Percentiles rank a stretch among this genome's conserved stretches.
Evolutionary conservation across 2,888 invertebrate genomes (phyloP).

Genomic region (Kryphioiulus occultus): DNA sequence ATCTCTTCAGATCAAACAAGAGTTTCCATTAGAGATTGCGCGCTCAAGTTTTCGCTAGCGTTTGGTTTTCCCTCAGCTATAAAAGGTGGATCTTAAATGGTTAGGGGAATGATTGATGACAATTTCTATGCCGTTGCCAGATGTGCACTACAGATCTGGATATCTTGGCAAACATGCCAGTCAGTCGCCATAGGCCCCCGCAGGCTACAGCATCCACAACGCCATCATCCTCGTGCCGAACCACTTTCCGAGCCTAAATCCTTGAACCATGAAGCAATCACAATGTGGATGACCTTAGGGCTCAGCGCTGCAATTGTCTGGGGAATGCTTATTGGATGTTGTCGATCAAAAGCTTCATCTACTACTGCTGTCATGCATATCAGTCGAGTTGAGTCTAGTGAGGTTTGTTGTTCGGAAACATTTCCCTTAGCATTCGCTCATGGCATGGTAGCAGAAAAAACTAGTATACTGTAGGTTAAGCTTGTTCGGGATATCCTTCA

Average conservation of each 20-base stretch:
- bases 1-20: neutral
- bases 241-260: constrained; percentile 16
- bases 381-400: neutral
- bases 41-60: neutral
- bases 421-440: constrained; percentile 6
- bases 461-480: neutral
- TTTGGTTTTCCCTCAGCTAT: constrained; percentile 29
- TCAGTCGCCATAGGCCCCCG: constrained; percentile 28
- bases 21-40: constrained; percentile 35
- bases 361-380: neutral
- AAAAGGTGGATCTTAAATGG: constrained; percentile 40
- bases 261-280: constrained; percentile 39
- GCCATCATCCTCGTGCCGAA: neutral
- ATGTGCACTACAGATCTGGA: constrained; percentile 38
- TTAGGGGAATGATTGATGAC: constrained; percentile 39
- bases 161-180: constrained; percentile 40
- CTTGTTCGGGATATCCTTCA: neutral
- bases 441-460: neutral
- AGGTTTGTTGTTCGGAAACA: constrained; percentile 4
- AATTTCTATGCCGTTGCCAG: constrained; percentile 32
- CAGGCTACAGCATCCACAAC: constrained; percentile 2
- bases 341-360: constrained; percentile 36
- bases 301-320: neutral
- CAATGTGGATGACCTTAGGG: constrained; percentile 27
- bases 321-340: constrained; percentile 39